These are phyloP conservation scores for Stegostoma tigrinum DNA, from an alignment of 2,113 vertebrate species.

Conservation along the genomic window DNA sequence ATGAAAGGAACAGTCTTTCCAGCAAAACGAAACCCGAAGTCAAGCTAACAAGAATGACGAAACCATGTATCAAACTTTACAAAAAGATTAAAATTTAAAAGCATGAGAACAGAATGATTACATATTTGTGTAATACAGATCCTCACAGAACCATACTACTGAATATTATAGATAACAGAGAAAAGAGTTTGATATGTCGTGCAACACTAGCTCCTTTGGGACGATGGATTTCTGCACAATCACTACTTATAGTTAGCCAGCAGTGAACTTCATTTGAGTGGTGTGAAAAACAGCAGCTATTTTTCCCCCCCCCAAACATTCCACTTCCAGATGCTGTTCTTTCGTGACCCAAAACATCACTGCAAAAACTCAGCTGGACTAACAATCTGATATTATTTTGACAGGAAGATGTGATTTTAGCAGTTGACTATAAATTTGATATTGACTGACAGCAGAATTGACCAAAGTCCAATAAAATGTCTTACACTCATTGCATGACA, in stretches of 20 bases:
- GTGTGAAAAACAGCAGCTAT: not conserved
- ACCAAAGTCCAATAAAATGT: not conserved
- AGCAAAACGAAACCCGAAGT: slow-evolving; percentile 13
- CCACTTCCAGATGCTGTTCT: not conserved
- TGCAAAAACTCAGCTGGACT: not conserved
- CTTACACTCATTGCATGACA: not conserved
- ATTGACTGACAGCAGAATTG: not conserved
- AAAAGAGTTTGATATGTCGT: not conserved
- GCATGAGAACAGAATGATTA: not conserved
- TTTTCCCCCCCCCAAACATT: not conserved
- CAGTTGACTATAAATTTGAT: not conserved
- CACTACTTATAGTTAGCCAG: not conserved
- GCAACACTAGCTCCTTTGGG: not conserved
- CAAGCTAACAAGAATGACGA: not conserved
- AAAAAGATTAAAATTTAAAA: slow-evolving; percentile 9
- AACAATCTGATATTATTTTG: not conserved
- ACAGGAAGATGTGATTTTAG: not conserved
- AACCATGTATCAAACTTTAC: not conserved
- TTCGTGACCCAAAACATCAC: not conserved
- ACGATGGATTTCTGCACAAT: not conserved
- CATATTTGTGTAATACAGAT: not conserved
- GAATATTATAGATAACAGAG: not conserved
- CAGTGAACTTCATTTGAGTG: not conserved
- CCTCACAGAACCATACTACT: not conserved
- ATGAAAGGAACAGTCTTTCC: not conserved